These are phyloP conservation scores for Percina caprodes DNA, from an alignment of 2,113 vertebrate species.

Conservation along the genomic window DNA sequence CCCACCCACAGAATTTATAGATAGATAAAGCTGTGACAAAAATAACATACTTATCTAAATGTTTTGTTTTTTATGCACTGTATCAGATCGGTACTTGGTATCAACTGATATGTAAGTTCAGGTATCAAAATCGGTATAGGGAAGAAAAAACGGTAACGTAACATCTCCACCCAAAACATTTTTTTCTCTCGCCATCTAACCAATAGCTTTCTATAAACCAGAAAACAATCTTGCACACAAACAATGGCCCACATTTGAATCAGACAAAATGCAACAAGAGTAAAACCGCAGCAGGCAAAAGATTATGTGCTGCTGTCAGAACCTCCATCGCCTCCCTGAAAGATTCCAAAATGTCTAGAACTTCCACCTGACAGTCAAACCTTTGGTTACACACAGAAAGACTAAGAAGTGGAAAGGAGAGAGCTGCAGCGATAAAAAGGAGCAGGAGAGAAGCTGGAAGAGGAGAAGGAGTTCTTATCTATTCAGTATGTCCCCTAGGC, in stretches of 20 bases:
- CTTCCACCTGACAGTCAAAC: slow-evolving; percentile 59
- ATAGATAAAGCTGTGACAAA: too few species aligned
- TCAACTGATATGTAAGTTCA: too few species aligned
- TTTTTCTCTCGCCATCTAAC: not conserved
- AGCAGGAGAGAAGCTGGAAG: slow-evolving; percentile 1
- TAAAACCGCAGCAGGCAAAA: slow-evolving; percentile 42
- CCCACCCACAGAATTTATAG: too few species aligned
- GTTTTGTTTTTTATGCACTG: too few species aligned
- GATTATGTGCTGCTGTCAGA: slow-evolving; percentile 54
- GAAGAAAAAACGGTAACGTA: too few species aligned
- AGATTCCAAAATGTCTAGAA: slow-evolving; percentile 51
- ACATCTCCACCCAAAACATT: not conserved
- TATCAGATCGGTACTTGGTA: too few species aligned
- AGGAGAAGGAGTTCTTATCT: slow-evolving; percentile 56
- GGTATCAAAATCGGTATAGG: too few species aligned
- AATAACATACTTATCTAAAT: too few species aligned
- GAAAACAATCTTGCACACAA: slow-evolving; percentile 3
- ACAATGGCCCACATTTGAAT: slow-evolving; percentile 41
- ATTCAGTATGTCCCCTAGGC: slow-evolving; percentile 33
- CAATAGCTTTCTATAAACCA: slow-evolving; percentile 12
- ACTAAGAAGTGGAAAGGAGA: slow-evolving; percentile 5
- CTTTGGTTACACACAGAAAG: slow-evolving; percentile 31
- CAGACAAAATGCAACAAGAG: slow-evolving; percentile 41
- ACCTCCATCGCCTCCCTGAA: slow-evolving; percentile 47
- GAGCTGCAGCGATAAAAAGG: slow-evolving; percentile 21